Evolutionary conservation across 2,888 invertebrate genomes (phyloP).

Genomic region (Colostygia pectinataria): DNA sequence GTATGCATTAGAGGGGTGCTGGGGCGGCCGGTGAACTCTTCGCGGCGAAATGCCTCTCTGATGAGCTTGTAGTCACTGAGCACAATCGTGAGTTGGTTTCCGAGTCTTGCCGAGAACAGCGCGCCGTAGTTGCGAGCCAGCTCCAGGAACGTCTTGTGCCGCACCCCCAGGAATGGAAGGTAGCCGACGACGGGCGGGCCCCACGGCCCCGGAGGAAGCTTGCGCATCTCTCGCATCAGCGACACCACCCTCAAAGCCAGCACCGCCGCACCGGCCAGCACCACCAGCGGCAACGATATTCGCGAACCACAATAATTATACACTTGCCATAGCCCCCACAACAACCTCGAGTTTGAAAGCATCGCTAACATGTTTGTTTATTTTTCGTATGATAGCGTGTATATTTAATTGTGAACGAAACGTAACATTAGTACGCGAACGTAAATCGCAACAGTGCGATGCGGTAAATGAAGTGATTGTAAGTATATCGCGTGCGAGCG

Average conservation of each 20-base stretch:
- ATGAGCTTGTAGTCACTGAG: slow-evolving; percentile 94
- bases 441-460: slow-evolving; percentile 62
- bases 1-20: slow-evolving; percentile 93
- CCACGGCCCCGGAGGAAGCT: slow-evolving; percentile 94
- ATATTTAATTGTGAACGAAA: slow-evolving; percentile 48
- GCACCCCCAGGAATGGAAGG: slow-evolving; percentile 90
- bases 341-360: slow-evolving; percentile 73
- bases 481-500: slow-evolving; percentile 71
- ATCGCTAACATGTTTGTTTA: slow-evolving; percentile 64
- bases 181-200: slow-evolving; percentile 93
- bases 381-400: slow-evolving; percentile 40
- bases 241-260: slow-evolving; percentile 73
- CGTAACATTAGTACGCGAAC: slow-evolving; percentile 68
- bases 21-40: slow-evolving; percentile 94
- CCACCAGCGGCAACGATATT: slow-evolving; percentile 69
- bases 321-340: slow-evolving; percentile 80
- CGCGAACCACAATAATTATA: slow-evolving; percentile 68
- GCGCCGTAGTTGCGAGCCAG: slow-evolving; percentile 91
- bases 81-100: slow-evolving; percentile 92
- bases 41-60: slow-evolving; percentile 91
- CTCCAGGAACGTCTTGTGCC: slow-evolving; percentile 90
- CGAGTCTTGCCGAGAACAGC: slow-evolving; percentile 91
- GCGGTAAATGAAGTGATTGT: slow-evolving; percentile 57
- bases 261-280: slow-evolving; percentile 74
- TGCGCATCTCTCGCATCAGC: slow-evolving; percentile 67